Conservation (phyloP, 2,113 vertebrate species). For the Chaetodon trifascialis region DNA sequence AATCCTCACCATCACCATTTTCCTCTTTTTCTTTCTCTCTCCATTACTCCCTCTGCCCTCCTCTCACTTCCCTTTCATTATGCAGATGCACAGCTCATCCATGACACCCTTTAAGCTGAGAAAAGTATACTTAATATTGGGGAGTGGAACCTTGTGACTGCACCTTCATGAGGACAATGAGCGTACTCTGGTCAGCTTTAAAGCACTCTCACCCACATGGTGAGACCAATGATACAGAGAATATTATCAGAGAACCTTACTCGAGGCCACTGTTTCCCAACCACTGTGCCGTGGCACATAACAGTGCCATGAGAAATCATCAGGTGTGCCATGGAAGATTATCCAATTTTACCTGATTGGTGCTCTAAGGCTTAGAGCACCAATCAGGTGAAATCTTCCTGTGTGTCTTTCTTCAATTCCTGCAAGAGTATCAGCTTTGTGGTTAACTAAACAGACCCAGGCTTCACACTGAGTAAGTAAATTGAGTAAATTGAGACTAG, state of each 20-base stretch:
- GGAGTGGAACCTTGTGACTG: constrained; percentile 23
- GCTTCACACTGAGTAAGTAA: too few species aligned
- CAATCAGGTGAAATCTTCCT: too few species aligned
- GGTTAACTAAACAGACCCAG: too few species aligned
- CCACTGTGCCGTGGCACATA: too few species aligned
- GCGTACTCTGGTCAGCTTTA: background rate
- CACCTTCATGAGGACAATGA: constrained; percentile 5
- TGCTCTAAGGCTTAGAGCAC: too few species aligned
- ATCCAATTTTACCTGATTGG: too few species aligned
- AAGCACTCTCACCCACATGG: constrained; percentile 1
- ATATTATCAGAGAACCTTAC: background rate
- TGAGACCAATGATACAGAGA: constrained; percentile 7
- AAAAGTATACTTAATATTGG: constrained; percentile 3
- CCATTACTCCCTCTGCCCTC: constrained; percentile 4
- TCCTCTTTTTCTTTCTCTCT: background rate
- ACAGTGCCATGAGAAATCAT: too few species aligned
- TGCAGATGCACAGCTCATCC: constrained; percentile 29
- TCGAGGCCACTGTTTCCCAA: background rate
- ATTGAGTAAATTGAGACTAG: too few species aligned
- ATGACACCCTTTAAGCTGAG: constrained; percentile 18
- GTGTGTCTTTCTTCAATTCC: too few species aligned
- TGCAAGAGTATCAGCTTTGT: too few species aligned
- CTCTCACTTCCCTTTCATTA: constrained; percentile 32
- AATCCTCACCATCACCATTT: background rate
- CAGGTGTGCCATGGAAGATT: too few species aligned